phyloP scores from a whole-genome alignment of 2,797 vertebrate genomes.

The Enteromius afrohamiltoni region DNA sequence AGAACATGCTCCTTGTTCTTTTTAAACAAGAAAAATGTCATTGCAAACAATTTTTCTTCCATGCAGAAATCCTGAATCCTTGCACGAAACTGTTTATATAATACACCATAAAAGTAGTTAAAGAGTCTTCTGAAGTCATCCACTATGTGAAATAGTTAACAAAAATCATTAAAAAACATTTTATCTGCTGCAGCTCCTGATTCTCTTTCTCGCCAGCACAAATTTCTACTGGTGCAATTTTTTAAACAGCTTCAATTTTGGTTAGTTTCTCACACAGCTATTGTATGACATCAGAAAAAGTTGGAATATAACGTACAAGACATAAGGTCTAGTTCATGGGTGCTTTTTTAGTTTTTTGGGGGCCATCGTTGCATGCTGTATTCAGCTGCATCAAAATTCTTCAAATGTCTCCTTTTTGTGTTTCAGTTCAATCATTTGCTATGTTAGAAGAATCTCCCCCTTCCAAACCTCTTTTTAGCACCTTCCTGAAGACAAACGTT shows the following conservation, averaged over 20 bases:
- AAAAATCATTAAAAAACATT: not conserved
- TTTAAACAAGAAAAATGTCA: not conserved
- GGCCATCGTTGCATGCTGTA: not conserved
- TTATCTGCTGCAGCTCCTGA: not conserved
- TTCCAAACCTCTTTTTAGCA: slow-evolving; percentile 16
- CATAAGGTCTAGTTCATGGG: not conserved
- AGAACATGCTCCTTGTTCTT: not conserved
- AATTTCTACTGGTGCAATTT: not conserved
- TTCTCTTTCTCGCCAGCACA: not conserved
- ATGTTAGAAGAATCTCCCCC: slow-evolving; percentile 24
- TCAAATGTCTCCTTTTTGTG: not conserved
- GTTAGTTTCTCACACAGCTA: not conserved
- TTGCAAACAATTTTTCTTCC: not conserved
- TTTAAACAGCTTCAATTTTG: not conserved
- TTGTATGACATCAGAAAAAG: not conserved
- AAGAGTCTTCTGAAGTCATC: not conserved
- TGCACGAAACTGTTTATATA: not conserved
- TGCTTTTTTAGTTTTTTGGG: not conserved
- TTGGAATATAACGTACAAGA: not conserved
- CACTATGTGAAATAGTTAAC: not conserved
- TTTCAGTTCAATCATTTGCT: not conserved
- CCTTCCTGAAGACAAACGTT: slow-evolving; percentile 18
- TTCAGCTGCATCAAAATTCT: not conserved
- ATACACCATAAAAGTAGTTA: not conserved
- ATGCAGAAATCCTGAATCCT: not conserved